Evolutionary conservation across 2,797 vertebrate genomes (phyloP), one percentile per base, ranked within the genome.

Genomic region (Dryobates pubescens): DNA sequence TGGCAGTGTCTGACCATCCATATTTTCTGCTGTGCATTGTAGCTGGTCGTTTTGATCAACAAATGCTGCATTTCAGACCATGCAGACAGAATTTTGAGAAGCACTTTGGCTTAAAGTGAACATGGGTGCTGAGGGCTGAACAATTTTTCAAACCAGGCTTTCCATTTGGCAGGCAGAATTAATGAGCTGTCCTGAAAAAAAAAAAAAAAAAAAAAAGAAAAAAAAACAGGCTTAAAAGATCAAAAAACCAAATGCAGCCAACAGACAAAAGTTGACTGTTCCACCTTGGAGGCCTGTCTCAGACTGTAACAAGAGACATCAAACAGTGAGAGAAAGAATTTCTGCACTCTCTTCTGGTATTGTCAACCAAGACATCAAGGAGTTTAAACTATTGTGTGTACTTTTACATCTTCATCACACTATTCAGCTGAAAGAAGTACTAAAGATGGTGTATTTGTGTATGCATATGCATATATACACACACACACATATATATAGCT

Each of bases 11-110:
- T 64, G 24, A 76, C 57, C 30, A 86, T n/a, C 49, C 30, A n/a
- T 3, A 8, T 73, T 82, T 89, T 78, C 49, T 68, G 13, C 27
- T 34, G 4, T 17, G 11, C 34, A 10, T 47, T 16, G 57, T 62
- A 20, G 0, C 2, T 59, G 23, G 10, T 4, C 72, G 8, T 56
- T 38, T 83, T 53, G 23, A 76, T 76, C 32, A 19, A 22, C 13
- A 79, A 89, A 45, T 0, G 0, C 57, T 81, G 38, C 67, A 36
- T 70, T 29, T 53, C 41, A 76, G 22, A 68, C 57, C 0, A 2
- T 1, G 0, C 24, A 86, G 57, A 27, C 4, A n/a, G 53, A 81
- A 77, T 61, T 56, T 57, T 3, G 8, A 69, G 63, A 72, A 72
- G 27, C 34, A 61, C 13, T 75, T 78, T 69, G 14, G 16, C 30